phyloP scores from a whole-genome alignment of 2,113 vertebrate species.

The Eurystomus gularis region DNA sequence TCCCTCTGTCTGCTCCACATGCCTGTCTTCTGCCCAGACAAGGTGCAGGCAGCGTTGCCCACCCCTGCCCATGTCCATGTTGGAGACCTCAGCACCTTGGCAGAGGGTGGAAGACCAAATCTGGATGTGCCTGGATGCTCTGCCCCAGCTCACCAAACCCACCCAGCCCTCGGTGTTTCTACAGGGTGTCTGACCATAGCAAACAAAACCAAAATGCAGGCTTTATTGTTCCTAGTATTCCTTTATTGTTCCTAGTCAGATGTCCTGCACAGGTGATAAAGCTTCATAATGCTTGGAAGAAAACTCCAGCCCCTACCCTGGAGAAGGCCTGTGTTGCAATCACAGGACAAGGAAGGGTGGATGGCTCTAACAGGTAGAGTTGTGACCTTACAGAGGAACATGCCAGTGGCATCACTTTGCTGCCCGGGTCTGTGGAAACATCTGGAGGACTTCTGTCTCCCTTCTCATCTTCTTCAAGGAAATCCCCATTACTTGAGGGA shows the following conservation, averaged over 20 bases:
- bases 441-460: background rate
- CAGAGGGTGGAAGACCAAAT: background rate
- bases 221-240: background rate
- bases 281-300: background rate
- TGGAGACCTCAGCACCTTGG: background rate
- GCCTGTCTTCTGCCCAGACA: background rate
- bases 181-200: background rate
- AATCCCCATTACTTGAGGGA: background rate
- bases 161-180: fast-evolving
- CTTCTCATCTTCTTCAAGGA: background rate
- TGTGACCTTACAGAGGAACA: background rate
- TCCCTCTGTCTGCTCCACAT: background rate
- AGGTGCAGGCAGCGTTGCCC: background rate
- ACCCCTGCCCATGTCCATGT: fast-evolving
- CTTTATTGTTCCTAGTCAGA: background rate
- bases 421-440: background rate
- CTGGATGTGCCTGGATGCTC: background rate
- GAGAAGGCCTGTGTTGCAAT: background rate
- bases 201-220: background rate
- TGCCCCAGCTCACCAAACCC: background rate
- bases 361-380: background rate
- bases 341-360: background rate
- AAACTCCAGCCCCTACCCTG: background rate
- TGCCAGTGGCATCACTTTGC: background rate
- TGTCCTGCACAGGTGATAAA: background rate